phyloP scores from a whole-genome alignment of 2,113 vertebrate species.

The Oncorhynchus nerka region DNA sequence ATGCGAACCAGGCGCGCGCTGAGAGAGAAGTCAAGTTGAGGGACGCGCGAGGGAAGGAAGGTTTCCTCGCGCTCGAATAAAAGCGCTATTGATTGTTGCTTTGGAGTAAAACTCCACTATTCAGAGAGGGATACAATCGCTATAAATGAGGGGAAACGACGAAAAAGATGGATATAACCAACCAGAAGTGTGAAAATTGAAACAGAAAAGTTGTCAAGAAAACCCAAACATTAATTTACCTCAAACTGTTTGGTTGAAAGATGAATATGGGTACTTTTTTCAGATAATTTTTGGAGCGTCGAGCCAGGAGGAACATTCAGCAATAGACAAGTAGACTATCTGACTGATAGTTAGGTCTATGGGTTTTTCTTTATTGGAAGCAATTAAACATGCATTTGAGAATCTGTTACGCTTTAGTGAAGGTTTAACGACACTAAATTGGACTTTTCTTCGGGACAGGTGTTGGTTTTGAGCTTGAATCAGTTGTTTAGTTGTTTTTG shows the following conservation, averaged over 20 bases:
- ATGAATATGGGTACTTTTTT: not conserved
- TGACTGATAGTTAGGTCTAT: not conserved
- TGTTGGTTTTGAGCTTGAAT: conserved; percentile 33
- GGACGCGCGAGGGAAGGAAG: conserved; percentile 40
- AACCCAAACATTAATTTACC: not conserved
- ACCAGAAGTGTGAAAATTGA: not conserved
- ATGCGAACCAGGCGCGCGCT: conserved; percentile 50
- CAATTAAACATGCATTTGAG: conserved; percentile 7
- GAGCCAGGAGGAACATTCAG: not conserved
- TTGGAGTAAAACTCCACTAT: not conserved
- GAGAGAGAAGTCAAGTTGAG: conserved; percentile 43
- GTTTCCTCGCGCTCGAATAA: conserved; percentile 53
- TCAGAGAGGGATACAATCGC: not conserved
- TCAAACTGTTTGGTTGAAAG: not conserved
- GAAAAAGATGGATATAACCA: not conserved
- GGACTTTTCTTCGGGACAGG: conserved; percentile 50
- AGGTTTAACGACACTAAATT: conserved; percentile 30
- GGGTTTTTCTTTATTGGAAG: not conserved
- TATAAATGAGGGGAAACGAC: not conserved
- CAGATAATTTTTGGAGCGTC: not conserved
- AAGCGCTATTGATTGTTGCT: conserved; percentile 62
- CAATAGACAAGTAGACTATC: not conserved
- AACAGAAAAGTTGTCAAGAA: too few species aligned
- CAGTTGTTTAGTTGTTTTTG: not conserved
- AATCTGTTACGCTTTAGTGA: conserved; percentile 43